Percentiles rank a stretch among this genome's conserved stretches.
Evolutionary conservation across 92 coral and sea anemone genomes (phyloP).

Genomic region (Muricea muricata): DNA sequence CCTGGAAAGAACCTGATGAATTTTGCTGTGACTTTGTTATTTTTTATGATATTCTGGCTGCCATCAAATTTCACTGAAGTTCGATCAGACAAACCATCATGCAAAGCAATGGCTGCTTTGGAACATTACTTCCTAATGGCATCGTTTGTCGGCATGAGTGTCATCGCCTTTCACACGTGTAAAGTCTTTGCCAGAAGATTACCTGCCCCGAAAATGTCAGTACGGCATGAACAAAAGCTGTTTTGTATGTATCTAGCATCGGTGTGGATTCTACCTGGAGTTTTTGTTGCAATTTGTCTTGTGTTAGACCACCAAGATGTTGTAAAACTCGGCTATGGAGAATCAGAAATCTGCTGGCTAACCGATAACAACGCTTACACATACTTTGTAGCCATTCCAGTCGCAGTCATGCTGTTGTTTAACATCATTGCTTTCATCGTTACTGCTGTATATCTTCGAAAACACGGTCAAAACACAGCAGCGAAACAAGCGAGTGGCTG

Average conservation of each 20-base stretch:
- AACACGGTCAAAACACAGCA: slow-evolving; percentile 59
- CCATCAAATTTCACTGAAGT: slow-evolving; percentile 7
- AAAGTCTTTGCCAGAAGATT: slow-evolving; percentile 44
- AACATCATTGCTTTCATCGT: slow-evolving; percentile 65
- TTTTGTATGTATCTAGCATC: not conserved
- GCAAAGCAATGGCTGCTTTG: slow-evolving; percentile 52
- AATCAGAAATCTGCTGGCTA: slow-evolving; percentile 69
- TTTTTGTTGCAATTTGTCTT: slow-evolving; percentile 60
- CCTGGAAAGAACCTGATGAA: slow-evolving; percentile 60
- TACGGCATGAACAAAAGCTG: not conserved
- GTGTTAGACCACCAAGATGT: slow-evolving; percentile 65
- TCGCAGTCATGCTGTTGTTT: slow-evolving; percentile 46
- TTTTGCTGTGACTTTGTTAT: slow-evolving; percentile 12
- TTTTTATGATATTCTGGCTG: slow-evolving; percentile 13
- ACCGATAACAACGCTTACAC: slow-evolving; percentile 51
- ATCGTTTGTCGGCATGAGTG: slow-evolving; percentile 77
- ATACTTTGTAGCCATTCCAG: slow-evolving; percentile 56
- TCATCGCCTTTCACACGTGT: slow-evolving; percentile 79
- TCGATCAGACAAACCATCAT: slow-evolving; percentile 6
- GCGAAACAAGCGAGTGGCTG: slow-evolving; percentile 15
- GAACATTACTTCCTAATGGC: slow-evolving; percentile 63
- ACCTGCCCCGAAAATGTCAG: slow-evolving; percentile 13
- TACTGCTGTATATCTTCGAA: slow-evolving; percentile 60
- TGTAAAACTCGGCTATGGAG: slow-evolving; percentile 65
- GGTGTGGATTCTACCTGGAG: slow-evolving; percentile 67